phyloP scores from a whole-genome alignment of 2,113 vertebrate genomes.

The Neolamprologus tretocephalus region DNA sequence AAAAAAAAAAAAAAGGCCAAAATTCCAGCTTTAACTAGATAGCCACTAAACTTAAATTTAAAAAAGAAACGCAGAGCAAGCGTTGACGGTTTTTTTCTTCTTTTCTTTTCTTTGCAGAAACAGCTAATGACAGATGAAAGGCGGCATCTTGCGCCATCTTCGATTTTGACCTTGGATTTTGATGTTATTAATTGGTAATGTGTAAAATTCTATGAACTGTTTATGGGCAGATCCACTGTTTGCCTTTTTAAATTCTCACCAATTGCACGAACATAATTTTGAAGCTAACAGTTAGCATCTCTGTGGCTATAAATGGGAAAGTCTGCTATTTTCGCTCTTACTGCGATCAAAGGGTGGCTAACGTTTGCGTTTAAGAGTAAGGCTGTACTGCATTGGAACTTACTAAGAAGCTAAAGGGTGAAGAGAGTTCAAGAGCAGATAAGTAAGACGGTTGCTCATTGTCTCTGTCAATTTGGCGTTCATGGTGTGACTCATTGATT shows the following conservation, averaged over 20 bases:
- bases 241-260: background rate
- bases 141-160: background rate
- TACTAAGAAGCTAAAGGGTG: background rate
- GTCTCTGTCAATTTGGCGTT: background rate
- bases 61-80: background rate
- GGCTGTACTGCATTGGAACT: background rate
- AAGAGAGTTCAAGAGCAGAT: background rate
- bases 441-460: background rate
- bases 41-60: background rate
- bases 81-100: accelerated
- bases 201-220: background rate
- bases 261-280: background rate
- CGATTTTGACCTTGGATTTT: background rate
- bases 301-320: accelerated
- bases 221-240: background rate
- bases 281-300: background rate
- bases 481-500: background rate
- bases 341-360: background rate
- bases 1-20: background rate
- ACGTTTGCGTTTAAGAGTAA: background rate
- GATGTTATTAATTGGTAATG: background rate
- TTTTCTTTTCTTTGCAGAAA: background rate
- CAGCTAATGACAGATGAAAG: background rate
- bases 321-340: background rate
- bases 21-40: background rate